Conservation (phyloP, 2,797 vertebrate genomes). For the Morelia viridis region DNA sequence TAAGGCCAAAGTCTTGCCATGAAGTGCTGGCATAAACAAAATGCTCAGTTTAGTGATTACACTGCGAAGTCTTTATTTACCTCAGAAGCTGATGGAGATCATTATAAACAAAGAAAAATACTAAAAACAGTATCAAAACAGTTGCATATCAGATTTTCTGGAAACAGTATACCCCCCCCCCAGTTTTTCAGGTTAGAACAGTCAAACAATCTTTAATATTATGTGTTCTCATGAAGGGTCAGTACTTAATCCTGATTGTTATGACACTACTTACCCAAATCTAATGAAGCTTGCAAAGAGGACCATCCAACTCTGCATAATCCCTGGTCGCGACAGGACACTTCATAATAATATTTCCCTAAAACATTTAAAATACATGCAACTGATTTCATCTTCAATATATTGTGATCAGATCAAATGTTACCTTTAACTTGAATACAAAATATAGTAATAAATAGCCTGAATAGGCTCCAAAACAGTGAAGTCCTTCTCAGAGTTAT, state of each 20-base stretch:
- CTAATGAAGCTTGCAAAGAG: slow-evolving; percentile 88
- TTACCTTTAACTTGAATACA: accelerated
- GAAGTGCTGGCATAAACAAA: not conserved
- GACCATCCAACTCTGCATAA: slow-evolving; percentile 95
- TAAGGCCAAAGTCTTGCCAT: not conserved
- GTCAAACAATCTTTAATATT: too few species aligned
- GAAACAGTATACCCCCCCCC: not conserved
- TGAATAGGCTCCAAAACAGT: not conserved
- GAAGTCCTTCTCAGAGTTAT: not conserved
- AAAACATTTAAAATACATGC: not conserved
- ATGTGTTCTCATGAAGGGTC: not conserved
- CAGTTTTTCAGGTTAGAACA: not conserved
- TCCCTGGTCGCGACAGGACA: slow-evolving; percentile 93
- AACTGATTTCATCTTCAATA: not conserved
- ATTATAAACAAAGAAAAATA: not conserved
- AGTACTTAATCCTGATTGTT: not conserved
- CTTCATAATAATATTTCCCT: slow-evolving; percentile 95
- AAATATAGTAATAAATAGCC: not conserved
- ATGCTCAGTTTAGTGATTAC: not conserved
- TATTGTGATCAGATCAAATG: not conserved
- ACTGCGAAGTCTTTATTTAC: not conserved
- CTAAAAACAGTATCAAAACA: not conserved
- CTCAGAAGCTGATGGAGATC: not conserved
- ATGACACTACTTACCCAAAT: slow-evolving; percentile 81
- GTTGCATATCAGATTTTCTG: not conserved